Evolutionary conservation across 2,113 vertebrate genomes (phyloP).

Genomic region (Plecotus auritus): DNA sequence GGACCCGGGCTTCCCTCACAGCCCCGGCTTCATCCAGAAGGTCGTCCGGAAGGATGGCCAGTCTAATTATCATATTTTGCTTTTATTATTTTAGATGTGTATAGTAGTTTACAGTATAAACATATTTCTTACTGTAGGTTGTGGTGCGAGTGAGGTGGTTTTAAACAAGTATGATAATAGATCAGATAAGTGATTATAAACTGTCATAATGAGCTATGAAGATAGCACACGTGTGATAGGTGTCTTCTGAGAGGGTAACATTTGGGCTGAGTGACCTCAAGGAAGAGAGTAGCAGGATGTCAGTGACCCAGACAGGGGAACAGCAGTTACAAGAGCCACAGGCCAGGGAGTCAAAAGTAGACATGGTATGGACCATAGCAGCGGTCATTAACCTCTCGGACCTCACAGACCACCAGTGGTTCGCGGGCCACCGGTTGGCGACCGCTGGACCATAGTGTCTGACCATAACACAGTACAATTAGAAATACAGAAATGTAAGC

Average conservation of each 20-base stretch:
- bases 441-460: neutral
- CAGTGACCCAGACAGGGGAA: neutral
- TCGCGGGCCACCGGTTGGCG: no score
- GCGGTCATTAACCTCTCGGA: no score
- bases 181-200: neutral
- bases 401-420: no score
- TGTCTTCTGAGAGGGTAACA: neutral
- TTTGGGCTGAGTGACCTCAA: neutral
- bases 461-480: neutral
- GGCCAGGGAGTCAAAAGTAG: neutral
- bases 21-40: no score
- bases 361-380: neutral
- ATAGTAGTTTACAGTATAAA: neutral
- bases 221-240: fast-evolving
- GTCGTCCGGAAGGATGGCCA: no score
- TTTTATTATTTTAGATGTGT: no score
- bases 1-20: no score
- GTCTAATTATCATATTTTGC: no score
- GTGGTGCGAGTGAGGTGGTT: neutral
- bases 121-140: neutral
- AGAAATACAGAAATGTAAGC: neutral
- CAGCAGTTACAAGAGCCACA: neutral
- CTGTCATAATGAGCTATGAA: neutral
- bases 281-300: neutral
- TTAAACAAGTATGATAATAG: neutral